Base-by-base conservation (phyloP, 2,888 invertebrate species). In the Hipparchia semele region DNA sequence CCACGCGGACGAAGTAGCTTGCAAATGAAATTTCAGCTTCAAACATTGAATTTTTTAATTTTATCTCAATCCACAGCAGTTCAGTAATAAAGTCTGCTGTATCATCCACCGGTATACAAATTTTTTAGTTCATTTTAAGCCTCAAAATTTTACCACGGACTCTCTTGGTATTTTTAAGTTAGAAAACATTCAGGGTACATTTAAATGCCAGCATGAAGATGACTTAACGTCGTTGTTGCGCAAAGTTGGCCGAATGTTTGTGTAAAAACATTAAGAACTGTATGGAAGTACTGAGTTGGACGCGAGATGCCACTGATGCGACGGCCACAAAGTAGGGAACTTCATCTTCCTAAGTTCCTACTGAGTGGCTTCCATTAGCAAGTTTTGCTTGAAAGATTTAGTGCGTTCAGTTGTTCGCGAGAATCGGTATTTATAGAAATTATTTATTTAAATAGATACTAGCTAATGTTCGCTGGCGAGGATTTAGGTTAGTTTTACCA, bases 341-440 rank as follows among this genome's bases (percentile, higher is more conserved):
- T 89, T 85, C 80, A 81, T 85, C 85, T 85, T 88, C 85, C 23
- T 23, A 23, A 23, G 23, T 23, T 23, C 23, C 87, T 84, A 79
- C 83, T 82, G 82, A 84, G 86, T 84, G 85, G 79, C 85, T 79
- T 88, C 88, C 87, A 90, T 90, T 89, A 90, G 86, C 81, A 79
- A 84, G 84, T 86, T 84, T 81, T 80, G 82, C 74, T 71, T 74
- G 68, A 67, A 65, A 49, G 56, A 68, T 39, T 68, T 68, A 59
- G 75, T 79, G 76, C 71, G 75, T 74, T 71, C 76, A 74, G 62
- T 72, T 61, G 56, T 68, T 70, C 13, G 64, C 62, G 68, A 73
- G 51, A 58, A 62, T 58, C 56, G 65, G 13, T 61, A 53, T 51
- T 64, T 59, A 54, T 23, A 39, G 68, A 69, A 68, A 61, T 23